Conservation (phyloP, 2,888 invertebrate species). For the Physocephala rufipes region DNA sequence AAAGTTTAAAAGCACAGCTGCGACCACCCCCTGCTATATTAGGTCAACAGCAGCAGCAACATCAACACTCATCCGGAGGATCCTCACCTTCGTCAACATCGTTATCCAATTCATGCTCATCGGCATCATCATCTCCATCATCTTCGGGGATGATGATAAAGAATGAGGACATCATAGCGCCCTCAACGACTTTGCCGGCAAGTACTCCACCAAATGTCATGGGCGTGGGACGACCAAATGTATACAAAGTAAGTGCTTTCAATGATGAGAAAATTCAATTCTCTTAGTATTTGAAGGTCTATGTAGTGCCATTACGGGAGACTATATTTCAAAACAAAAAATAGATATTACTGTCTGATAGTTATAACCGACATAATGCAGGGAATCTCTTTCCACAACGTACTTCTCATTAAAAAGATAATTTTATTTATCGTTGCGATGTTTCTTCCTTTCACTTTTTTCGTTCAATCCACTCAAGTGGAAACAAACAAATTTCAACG, state of each 20-base stretch:
- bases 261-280: too few species aligned
- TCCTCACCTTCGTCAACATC: slow-evolving; percentile 33
- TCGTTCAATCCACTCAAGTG: too few species aligned
- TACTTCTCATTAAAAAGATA: too few species aligned
- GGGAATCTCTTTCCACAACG: too few species aligned
- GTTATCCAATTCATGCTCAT: slow-evolving; percentile 24
- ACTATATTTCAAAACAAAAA: too few species aligned
- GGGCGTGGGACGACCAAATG: slow-evolving; percentile 62
- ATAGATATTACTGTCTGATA: too few species aligned
- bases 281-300: too few species aligned
- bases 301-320: too few species aligned
- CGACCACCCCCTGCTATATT: slow-evolving; percentile 85
- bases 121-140: slow-evolving; percentile 36
- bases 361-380: too few species aligned
- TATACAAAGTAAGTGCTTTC: slow-evolving; percentile 59
- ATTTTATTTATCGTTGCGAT: too few species aligned
- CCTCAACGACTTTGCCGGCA: slow-evolving; percentile 43
- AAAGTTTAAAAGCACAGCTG: slow-evolving; percentile 84
- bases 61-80: slow-evolving; percentile 38
- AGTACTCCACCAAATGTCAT: slow-evolving; percentile 58
- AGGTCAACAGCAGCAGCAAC: slow-evolving; percentile 45
- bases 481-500: too few species aligned
- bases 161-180: slow-evolving; percentile 49
- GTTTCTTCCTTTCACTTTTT: too few species aligned
- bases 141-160: slow-evolving; percentile 48